Evolutionary conservation across 2,113 vertebrate species (phyloP).

Genomic region (Coreoperca whiteheadi): DNA sequence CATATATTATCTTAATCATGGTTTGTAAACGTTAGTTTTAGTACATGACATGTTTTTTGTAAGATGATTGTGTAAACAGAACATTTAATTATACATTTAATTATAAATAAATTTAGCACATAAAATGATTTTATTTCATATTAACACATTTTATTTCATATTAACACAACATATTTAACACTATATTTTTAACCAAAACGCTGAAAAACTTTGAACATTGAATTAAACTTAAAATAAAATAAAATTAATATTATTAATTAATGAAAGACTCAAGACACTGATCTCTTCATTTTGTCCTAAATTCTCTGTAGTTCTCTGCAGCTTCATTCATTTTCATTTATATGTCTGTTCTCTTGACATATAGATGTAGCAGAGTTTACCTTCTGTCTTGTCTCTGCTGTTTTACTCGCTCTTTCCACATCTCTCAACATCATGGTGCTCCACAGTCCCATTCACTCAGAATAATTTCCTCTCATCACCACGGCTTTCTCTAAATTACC

Average conservation of each 20-base stretch:
- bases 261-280: neutral
- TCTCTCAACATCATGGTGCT: conserved; percentile 35
- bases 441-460: conserved; percentile 35
- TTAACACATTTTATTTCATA: too few relatives aligned
- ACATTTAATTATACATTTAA: too few relatives aligned
- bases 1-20: conserved; percentile 16
- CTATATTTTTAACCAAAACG: neutral
- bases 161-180: neutral
- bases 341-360: neutral
- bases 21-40: conserved; percentile 18
- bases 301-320: neutral
- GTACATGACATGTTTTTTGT: neutral
- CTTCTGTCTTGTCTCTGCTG: conserved; percentile 10
- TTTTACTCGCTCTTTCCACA: neutral
- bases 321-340: conserved; percentile 11
- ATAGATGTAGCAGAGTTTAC: conserved; percentile 5
- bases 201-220: too few relatives aligned
- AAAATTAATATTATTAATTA: neutral
- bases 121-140: neutral
- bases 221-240: neutral
- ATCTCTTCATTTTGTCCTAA: neutral
- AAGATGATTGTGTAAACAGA: conserved; percentile 1
- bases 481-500: conserved; percentile 58
- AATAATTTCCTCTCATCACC: conserved; percentile 57
- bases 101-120: neutral